These are phyloP conservation scores for Passerculus sandwichensis DNA, from an alignment of 2,797 vertebrate species.

Conservation along the genomic window DNA sequence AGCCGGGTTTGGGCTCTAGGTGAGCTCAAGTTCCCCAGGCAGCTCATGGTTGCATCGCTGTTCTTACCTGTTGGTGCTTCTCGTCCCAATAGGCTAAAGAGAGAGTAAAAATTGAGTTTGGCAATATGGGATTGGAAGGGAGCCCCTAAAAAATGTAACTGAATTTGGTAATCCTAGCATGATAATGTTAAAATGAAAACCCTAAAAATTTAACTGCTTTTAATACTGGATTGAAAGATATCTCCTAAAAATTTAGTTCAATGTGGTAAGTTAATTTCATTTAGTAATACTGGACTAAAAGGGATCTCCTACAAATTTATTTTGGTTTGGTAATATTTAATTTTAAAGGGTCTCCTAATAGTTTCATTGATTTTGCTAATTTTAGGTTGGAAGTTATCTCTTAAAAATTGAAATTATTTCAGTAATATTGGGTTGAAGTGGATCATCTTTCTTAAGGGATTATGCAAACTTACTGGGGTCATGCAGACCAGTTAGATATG, in stretches of 20 bases:
- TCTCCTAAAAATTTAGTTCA: not conserved
- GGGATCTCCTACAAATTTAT: not conserved
- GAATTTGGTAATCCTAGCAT: rapidly evolving
- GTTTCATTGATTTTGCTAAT: not conserved
- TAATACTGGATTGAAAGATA: rapidly evolving
- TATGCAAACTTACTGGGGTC: not conserved
- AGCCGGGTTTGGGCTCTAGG: rapidly evolving
- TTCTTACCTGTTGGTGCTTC: not conserved
- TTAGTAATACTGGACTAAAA: not conserved
- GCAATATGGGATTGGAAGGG: not conserved
- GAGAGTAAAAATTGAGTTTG: not conserved
- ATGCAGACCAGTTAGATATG: not conserved
- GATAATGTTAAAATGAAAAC: not conserved
- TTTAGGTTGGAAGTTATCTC: not conserved
- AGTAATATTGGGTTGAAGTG: rapidly evolving
- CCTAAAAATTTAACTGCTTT: not conserved
- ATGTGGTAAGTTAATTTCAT: not conserved
- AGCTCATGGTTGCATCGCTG: rapidly evolving
- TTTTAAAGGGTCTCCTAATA: not conserved
- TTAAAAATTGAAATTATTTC: not conserved
- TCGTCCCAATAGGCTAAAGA: rapidly evolving
- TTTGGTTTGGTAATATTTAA: not conserved
- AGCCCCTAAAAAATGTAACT: not conserved
- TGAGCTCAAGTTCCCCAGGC: not conserved
- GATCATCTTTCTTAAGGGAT: not conserved